Base-by-base conservation (phyloP, 2,113 vertebrate genomes). In the Girardinichthys multiradiatus region DNA sequence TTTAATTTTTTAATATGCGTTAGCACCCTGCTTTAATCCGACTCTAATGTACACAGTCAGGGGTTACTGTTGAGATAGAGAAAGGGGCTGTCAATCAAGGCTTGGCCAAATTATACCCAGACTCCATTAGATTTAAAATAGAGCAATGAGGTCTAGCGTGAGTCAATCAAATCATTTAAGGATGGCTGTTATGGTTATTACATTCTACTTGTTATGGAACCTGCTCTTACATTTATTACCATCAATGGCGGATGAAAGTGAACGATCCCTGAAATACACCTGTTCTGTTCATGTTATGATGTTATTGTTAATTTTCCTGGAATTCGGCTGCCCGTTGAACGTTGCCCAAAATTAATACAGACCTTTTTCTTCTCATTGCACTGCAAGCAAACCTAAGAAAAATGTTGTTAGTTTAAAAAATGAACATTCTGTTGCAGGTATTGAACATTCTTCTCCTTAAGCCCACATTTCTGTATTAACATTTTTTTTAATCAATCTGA, bases 1-100 rank as follows among this genome's bases (percentile, higher is more conserved):
- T 92, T 93, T 93, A 87, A 92, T 94, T 94, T 94, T 92, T 94
- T 95, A 94, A 95, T 93, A 93, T 86, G 91, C 87, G 87, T 92
- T 92, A 93, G 91, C 93, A 92, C 92, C 93, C 92, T 81, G 89
- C 90, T 90, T 92, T 94, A 94, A 94, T 94, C 93, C 91, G 76
- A 89, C 90, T 92, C 92, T 93, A 93, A 94, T 93, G 92, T 92
- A 95, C 93, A 79, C 94, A 84, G 86, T 95, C 90, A 95, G 92
- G 94, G 93, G 93, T 95, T 94, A 93, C 92, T 87, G 91, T 92
- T 83, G 92, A 90, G 93, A 92, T 92, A 93, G 88, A 91, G 94
- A 93, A 93, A 95, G 91, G 92, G 89, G 74, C 93, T 94, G 90
- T 94, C 94, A 94, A 92, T 95, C 92, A 91, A 77, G 54, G 80